phyloP scores from a whole-genome alignment of 2,888 invertebrate species.

The Drosophila kanekoi region DNA sequence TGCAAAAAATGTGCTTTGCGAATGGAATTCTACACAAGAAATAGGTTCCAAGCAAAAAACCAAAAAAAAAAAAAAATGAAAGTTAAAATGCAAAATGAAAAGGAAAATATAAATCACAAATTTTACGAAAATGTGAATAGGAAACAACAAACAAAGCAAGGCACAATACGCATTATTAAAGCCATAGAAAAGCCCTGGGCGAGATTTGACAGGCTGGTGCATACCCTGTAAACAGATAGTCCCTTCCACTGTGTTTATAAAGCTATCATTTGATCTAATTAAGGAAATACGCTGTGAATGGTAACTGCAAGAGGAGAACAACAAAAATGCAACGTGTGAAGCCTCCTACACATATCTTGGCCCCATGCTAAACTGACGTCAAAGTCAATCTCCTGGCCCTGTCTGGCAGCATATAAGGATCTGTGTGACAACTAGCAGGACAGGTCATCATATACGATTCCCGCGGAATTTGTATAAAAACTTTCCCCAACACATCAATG shows the following conservation, averaged over 20 bases:
- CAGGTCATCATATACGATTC: too few species aligned
- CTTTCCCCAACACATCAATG: too few species aligned
- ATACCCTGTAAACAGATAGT: neutral
- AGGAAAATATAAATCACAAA: constrained; percentile 14
- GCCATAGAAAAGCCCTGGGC: neutral
- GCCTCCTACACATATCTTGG: too few species aligned
- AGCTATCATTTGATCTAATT: neutral
- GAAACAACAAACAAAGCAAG: constrained; percentile 24
- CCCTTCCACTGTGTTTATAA: too few species aligned
- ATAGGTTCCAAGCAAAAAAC: neutral
- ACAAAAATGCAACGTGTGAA: too few species aligned
- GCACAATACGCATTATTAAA: constrained; percentile 15
- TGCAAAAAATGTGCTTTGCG: neutral
- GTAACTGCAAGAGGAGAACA: too few species aligned
- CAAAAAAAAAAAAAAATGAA: too few species aligned
- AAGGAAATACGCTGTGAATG: neutral
- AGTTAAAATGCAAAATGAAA: constrained; percentile 6
- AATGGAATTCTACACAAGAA: constrained; percentile 1
- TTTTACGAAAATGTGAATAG: constrained; percentile 8
- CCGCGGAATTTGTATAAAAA: neutral
- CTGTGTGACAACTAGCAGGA: too few species aligned
- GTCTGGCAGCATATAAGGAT: too few species aligned
- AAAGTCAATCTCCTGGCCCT: too few species aligned
- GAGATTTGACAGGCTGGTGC: neutral
- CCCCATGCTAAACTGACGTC: too few species aligned